Percentiles rank a stretch among this genome's conserved stretches.
phyloP scores from a whole-genome alignment of 2,888 invertebrate species.

The Cosmorhoe ocellata region DNA sequence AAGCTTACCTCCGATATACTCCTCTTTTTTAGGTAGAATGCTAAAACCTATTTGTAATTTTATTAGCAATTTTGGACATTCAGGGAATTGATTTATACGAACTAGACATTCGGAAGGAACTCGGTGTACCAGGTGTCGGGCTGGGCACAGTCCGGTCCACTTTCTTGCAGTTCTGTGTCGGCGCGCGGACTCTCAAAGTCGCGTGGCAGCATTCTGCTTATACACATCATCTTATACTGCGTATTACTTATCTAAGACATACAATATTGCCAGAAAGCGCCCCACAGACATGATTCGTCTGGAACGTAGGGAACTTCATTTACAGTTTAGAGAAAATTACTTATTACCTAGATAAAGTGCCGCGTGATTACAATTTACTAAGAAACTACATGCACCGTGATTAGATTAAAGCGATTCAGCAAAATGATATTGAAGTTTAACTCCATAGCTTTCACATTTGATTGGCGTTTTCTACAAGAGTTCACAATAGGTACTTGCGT shows the following conservation, averaged over 20 bases:
- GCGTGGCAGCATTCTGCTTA: constrained; percentile 47
- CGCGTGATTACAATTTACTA: constrained; percentile 16
- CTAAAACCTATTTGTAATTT: too few species aligned
- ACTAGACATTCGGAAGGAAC: too few species aligned
- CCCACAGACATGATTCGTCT: constrained; percentile 47
- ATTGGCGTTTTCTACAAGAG: constrained; percentile 5
- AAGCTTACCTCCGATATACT: too few species aligned
- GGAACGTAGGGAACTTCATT: constrained; percentile 46
- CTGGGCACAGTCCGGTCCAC: constrained; percentile 51
- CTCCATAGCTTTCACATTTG: constrained; percentile 17
- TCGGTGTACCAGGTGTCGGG: constrained; percentile 17
- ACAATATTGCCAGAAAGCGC: constrained; percentile 70
- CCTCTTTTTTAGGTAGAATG: too few species aligned
- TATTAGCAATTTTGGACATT: too few species aligned
- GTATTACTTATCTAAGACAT: constrained; percentile 40
- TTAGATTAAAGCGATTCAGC: constrained; percentile 23
- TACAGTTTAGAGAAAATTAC: constrained; percentile 34
- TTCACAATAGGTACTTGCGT: not conserved
- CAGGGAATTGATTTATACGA: too few species aligned
- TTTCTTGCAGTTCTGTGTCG: constrained; percentile 65
- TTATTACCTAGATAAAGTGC: constrained; percentile 19
- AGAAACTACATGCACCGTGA: constrained; percentile 17
- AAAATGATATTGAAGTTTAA: constrained; percentile 21
- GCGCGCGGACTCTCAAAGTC: constrained; percentile 40
- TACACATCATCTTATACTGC: constrained; percentile 3